Evolutionary conservation across 2,888 invertebrate species (phyloP).

Genomic region (Endomychus coccineus): DNA sequence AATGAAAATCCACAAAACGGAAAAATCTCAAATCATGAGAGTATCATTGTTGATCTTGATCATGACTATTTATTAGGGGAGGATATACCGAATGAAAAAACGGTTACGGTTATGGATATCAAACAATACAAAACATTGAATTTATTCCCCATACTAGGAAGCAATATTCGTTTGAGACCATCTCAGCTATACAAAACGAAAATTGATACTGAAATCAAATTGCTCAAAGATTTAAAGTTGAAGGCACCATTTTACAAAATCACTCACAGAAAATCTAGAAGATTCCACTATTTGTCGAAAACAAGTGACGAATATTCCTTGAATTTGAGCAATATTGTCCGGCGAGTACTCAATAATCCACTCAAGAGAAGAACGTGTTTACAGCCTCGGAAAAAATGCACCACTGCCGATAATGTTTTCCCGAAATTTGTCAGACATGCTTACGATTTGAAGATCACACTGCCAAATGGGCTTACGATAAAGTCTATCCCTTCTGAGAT

Average conservation of each 20-base stretch:
- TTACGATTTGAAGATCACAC: slow-evolving; percentile 26
- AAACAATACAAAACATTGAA: slow-evolving; percentile 9
- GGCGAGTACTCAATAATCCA: slow-evolving; percentile 5
- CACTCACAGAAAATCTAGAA: too few species aligned
- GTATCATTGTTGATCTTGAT: too few species aligned
- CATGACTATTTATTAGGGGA: not conserved
- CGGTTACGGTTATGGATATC: slow-evolving; percentile 7
- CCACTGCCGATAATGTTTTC: not conserved
- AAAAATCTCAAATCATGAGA: too few species aligned
- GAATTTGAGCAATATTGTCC: slow-evolving; percentile 5
- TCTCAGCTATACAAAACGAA: slow-evolving; percentile 3
- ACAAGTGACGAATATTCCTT: too few species aligned
- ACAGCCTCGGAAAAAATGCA: slow-evolving; percentile 9
- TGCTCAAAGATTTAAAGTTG: too few species aligned
- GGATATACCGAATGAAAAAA: slow-evolving; percentile 3
- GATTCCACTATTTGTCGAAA: too few species aligned
- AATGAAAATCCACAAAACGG: too few species aligned
- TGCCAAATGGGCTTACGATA: slow-evolving; percentile 29
- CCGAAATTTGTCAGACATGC: not conserved
- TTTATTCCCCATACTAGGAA: slow-evolving; percentile 3
- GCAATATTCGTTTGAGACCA: not conserved
- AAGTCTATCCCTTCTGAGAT: slow-evolving; percentile 21
- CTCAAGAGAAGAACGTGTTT: not conserved
- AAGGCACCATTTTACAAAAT: too few species aligned
- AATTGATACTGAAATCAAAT: slow-evolving; percentile 5